These are phyloP conservation scores for Cichladusa arquata DNA, from an alignment of 2,113 vertebrate species.

Conservation along the genomic window DNA sequence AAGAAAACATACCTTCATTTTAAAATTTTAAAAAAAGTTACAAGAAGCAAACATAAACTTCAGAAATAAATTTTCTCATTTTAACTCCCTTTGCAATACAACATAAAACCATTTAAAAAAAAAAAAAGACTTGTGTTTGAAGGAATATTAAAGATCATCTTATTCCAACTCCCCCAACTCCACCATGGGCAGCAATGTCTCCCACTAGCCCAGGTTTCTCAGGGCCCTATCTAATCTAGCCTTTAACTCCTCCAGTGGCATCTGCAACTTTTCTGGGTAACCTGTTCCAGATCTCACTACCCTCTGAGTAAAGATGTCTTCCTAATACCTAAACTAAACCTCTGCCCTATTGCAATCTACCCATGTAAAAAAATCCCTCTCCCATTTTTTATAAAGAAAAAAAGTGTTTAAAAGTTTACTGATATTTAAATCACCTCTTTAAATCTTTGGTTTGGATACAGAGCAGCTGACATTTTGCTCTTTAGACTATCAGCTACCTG, in stretches of 20 bases:
- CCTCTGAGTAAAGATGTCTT: background rate
- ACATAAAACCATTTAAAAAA: background rate
- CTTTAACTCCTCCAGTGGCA: background rate
- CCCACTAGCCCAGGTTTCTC: background rate
- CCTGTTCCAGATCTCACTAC: background rate
- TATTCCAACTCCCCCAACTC: background rate
- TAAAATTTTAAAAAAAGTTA: background rate
- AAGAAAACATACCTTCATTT: background rate
- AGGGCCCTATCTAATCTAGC: no score
- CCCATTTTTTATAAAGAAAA: background rate
- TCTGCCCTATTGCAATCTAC: background rate
- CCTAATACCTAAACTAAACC: background rate
- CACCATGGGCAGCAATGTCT: background rate
- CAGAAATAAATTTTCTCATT: background rate
- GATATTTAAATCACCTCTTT: background rate
- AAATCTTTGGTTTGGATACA: background rate
- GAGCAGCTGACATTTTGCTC: background rate
- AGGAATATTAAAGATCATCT: background rate
- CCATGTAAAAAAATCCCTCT: background rate
- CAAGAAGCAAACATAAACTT: background rate
- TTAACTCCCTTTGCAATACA: background rate
- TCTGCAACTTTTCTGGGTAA: background rate
- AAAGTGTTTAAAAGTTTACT: background rate
- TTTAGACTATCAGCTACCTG: background rate
- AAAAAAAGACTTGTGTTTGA: background rate